These are phyloP conservation scores for Serranochromis macrocephalus DNA, from an alignment of 2,113 vertebrate species.

Conservation along the genomic window DNA sequence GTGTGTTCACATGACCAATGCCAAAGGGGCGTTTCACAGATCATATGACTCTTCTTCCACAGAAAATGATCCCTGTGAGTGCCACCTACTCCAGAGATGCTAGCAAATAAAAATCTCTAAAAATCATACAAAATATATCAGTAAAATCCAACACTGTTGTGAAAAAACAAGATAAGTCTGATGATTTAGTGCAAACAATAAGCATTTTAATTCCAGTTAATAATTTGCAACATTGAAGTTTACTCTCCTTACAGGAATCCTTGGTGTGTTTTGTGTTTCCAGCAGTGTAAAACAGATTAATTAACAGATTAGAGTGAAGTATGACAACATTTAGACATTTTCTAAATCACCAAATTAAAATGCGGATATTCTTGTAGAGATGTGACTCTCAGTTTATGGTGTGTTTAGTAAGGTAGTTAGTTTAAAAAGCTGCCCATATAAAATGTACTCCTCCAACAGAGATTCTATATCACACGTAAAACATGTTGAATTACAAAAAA, in stretches of 20 bases:
- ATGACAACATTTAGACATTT: background rate
- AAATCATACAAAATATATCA: background rate
- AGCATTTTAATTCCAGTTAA: background rate
- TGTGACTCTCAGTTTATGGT: fast-evolving
- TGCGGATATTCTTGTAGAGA: fast-evolving
- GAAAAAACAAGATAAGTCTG: background rate
- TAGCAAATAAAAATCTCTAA: background rate
- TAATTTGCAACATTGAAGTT: background rate
- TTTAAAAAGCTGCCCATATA: fast-evolving
- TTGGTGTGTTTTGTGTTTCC: background rate
- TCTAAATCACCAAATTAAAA: background rate
- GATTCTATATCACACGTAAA: background rate
- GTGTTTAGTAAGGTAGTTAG: background rate
- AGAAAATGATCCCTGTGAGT: background rate
- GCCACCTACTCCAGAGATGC: background rate
- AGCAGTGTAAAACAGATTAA: background rate
- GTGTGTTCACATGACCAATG: background rate
- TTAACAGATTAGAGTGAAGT: background rate
- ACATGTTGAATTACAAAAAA: background rate
- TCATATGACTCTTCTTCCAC: background rate
- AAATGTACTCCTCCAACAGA: background rate
- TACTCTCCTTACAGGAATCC: background rate
- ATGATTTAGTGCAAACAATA: background rate
- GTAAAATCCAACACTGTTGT: background rate
- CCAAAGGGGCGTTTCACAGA: background rate